phyloP scores from a whole-genome alignment of 1,140 invertebrate species.

The Himalopsyche phryganea region DNA sequence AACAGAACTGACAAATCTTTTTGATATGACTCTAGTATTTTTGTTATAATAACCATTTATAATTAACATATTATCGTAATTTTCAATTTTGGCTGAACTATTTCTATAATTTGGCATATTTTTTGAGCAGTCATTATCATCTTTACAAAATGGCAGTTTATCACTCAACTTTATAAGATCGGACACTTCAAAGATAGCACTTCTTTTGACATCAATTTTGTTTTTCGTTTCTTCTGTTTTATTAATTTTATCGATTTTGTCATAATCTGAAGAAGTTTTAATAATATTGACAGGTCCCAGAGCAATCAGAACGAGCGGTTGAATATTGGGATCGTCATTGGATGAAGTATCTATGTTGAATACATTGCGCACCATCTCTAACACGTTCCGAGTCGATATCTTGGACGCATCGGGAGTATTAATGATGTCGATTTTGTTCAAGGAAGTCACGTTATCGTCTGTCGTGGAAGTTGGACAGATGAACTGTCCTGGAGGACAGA shows the following conservation, averaged over 20 bases:
- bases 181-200: no score
- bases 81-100: no score
- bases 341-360: background rate
- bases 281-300: constrained; percentile 30
- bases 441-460: constrained; percentile 6
- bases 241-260: no score
- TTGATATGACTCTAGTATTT: no score
- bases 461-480: background rate
- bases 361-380: constrained; percentile 1
- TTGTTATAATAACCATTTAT: no score
- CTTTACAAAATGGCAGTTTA: no score
- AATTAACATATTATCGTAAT: no score
- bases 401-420: background rate
- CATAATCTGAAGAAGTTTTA: background rate
- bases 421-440: background rate
- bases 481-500: constrained; percentile 36
- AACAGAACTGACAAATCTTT: no score
- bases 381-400: background rate
- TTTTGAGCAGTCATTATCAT: no score
- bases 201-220: background rate
- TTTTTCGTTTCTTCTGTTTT: background rate
- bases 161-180: no score
- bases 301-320: constrained; percentile 23
- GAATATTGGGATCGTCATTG: background rate
- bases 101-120: no score